A percentile compares a stretch with the other conserved stretches of the same genome.
Evolutionary conservation across 2,888 invertebrate genomes (phyloP).

Genomic region (Euclidia mi): DNA sequence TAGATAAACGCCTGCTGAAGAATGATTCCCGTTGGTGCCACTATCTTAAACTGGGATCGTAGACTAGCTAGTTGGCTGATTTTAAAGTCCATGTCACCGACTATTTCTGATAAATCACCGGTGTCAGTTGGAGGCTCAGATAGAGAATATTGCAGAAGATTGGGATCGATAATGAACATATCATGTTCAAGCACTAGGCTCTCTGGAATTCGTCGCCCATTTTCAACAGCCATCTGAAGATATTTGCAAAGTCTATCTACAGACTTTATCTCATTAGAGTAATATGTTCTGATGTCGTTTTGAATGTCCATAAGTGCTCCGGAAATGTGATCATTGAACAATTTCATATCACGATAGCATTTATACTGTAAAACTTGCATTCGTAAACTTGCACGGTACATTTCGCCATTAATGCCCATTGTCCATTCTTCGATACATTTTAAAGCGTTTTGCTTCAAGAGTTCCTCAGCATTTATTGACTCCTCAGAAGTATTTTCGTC

Average conservation of each 20-base stretch:
- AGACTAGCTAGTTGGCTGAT: constrained; percentile 76
- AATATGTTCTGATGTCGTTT: constrained; percentile 81
- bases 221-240: constrained; percentile 87
- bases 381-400: constrained; percentile 83
- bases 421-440: constrained; percentile 90
- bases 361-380: constrained; percentile 76
- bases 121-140: constrained; percentile 50
- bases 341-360: constrained; percentile 79
- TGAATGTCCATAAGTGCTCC: constrained; percentile 84
- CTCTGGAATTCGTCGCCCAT: constrained; percentile 80
- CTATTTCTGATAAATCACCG: constrained; percentile 60
- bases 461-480: constrained; percentile 70
- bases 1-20: constrained; percentile 86
- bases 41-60: constrained; percentile 77
- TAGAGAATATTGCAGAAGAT: constrained; percentile 75
- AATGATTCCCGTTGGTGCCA: constrained; percentile 79
- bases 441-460: constrained; percentile 77
- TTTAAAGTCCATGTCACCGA: constrained; percentile 72
- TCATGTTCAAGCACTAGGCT: constrained; percentile 85
- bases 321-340: constrained; percentile 79
- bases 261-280: constrained; percentile 81
- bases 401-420: constrained; percentile 89
- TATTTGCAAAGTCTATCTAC: constrained; percentile 87
- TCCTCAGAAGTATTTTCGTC: constrained; percentile 70
- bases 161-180: constrained; percentile 84